phyloP scores from a whole-genome alignment of 2,113 vertebrate genomes.

The Malaclemys terrapin region DNA sequence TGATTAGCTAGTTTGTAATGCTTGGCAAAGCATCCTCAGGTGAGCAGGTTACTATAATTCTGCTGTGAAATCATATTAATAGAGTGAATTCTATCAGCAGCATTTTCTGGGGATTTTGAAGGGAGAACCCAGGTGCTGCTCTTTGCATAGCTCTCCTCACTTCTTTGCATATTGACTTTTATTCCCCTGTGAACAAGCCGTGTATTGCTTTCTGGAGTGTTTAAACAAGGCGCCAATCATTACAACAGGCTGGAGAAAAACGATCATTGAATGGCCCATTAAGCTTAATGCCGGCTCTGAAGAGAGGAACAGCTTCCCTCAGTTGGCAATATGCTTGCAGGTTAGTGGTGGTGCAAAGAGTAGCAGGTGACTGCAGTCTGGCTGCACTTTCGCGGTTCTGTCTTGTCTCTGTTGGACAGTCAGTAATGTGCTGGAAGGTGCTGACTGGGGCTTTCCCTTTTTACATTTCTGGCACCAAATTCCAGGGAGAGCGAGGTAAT shows the following conservation, averaged over 20 bases:
- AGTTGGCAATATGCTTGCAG: not conserved
- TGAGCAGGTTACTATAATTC: not conserved
- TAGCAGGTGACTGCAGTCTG: not conserved
- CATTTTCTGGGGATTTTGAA: not conserved
- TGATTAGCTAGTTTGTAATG: constrained; percentile 70
- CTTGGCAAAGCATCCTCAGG: constrained; percentile 72
- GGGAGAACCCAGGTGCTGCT: not conserved
- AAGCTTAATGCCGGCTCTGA: not conserved
- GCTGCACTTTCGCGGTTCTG: not conserved
- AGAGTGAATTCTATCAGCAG: not conserved
- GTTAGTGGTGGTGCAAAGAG: not conserved
- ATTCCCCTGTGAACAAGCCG: not conserved
- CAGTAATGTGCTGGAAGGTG: too few species aligned
- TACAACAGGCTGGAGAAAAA: too few species aligned
- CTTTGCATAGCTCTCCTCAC: not conserved
- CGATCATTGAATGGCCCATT: not conserved
- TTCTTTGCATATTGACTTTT: not conserved
- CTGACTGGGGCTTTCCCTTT: not conserved
- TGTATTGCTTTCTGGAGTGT: not conserved
- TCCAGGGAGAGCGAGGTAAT: not conserved
- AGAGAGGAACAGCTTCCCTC: not conserved
- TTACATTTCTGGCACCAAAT: not conserved
- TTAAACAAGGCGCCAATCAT: not conserved
- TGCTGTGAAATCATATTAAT: not conserved
- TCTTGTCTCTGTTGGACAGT: too few species aligned